Conservation (phyloP, 1,140 invertebrate genomes). For the Aphelenchoides fujianensis region DNA sequence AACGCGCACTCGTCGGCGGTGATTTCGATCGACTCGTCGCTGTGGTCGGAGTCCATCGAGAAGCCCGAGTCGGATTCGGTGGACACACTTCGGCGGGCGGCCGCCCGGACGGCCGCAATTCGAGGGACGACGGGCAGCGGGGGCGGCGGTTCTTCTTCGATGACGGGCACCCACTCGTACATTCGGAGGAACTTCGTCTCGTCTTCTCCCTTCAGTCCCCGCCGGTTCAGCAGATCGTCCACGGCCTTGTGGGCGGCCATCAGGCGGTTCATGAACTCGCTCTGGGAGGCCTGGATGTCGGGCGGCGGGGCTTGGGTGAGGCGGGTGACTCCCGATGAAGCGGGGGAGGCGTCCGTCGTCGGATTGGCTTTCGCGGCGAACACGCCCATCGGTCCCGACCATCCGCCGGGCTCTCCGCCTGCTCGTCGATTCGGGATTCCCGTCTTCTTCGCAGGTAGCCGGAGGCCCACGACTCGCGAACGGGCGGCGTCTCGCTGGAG, state of each 20-base stretch:
- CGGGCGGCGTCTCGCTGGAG: slow-evolving; percentile 18
- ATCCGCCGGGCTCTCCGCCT: slow-evolving; percentile 16
- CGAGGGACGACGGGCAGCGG: background rate
- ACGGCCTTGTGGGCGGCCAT: slow-evolving; percentile 40
- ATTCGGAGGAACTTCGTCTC: slow-evolving; percentile 30
- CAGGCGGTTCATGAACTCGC: slow-evolving; percentile 37
- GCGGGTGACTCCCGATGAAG: background rate
- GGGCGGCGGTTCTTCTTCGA: slow-evolving; percentile 31
- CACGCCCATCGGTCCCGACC: background rate
- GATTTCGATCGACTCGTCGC: slow-evolving; percentile 17
- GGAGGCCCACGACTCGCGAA: slow-evolving; percentile 40
- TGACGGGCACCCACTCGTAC: slow-evolving; percentile 32
- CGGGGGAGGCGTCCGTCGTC: background rate
- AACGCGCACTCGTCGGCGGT: background rate
- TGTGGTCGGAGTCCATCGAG: slow-evolving; percentile 29
- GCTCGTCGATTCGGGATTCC: slow-evolving; percentile 20
- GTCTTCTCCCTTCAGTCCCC: slow-evolving; percentile 34
- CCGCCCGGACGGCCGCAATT: background rate
- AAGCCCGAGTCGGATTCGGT: slow-evolving; percentile 36
- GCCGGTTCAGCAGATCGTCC: slow-evolving; percentile 39
- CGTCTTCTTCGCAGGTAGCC: slow-evolving; percentile 34
- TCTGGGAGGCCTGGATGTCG: slow-evolving; percentile 20
- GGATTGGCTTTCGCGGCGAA: slow-evolving; percentile 12
- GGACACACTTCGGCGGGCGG: slow-evolving; percentile 10
- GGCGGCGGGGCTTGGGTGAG: slow-evolving; percentile 14